These are phyloP conservation scores for Rhinichthys osculus DNA, from an alignment of 2,797 vertebrate species.

Conservation along the genomic window DNA sequence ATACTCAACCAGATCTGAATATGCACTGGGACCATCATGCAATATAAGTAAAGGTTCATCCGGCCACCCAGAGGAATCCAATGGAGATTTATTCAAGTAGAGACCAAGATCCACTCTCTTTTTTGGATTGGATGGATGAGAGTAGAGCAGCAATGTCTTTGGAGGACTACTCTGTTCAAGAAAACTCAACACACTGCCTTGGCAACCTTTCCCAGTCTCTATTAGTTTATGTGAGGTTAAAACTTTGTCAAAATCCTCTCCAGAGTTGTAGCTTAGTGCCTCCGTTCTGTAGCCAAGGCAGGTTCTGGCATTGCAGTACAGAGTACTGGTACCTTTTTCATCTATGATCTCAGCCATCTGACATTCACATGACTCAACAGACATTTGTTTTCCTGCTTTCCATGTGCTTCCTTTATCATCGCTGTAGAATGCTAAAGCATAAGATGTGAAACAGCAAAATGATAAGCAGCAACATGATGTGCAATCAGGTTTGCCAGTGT, in stretches of 20 bases:
- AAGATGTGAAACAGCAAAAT: conserved; percentile 62
- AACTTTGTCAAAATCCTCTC: conserved; percentile 62
- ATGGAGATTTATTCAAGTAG: conserved; percentile 71
- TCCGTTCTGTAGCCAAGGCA: conserved; percentile 62
- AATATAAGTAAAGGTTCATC: conserved; percentile 71
- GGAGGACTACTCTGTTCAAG: not conserved
- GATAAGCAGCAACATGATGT: conserved; percentile 8
- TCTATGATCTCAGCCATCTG: conserved; percentile 72
- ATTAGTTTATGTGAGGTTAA: conserved; percentile 54
- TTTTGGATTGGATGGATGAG: conserved; percentile 73
- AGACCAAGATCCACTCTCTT: conserved; percentile 73
- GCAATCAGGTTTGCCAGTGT: not conserved
- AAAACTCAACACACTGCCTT: conserved; percentile 82
- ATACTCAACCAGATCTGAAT: conserved; percentile 79
- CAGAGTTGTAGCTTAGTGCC: conserved; percentile 67
- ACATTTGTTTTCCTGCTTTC: conserved; percentile 65
- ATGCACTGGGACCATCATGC: conserved; percentile 73
- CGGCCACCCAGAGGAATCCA: conserved; percentile 64
- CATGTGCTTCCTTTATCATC: conserved; percentile 75
- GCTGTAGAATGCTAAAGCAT: conserved; percentile 77
- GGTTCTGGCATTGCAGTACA: conserved; percentile 78
- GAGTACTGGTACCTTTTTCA: not conserved
- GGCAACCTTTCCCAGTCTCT: conserved; percentile 75
- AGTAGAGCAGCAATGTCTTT: conserved; percentile 76
- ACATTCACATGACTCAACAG: conserved; percentile 70